Base-by-base conservation (phyloP, 2,888 invertebrate species). In the Amiota minor region DNA sequence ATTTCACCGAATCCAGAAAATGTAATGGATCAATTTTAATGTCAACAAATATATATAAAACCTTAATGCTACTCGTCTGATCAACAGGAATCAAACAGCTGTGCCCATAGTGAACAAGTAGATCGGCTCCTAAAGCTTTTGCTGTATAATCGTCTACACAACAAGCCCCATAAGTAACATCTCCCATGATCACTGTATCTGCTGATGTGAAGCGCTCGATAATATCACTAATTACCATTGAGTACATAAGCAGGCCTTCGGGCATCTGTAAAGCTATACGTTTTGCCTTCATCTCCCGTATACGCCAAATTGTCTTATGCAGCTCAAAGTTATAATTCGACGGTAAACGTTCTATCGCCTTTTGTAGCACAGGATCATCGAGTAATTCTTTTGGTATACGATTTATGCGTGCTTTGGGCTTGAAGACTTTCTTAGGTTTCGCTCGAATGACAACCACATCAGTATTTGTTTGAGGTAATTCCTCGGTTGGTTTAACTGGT, bases 81-180 rank as follows among this genome's bases (percentile, higher is more conserved):
- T 97, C 95, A 61, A 97, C 93, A 1, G 97, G 97, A 83, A 98
- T 94, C 70, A 97, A 93, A 90, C 99, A 99, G 79, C 98, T 98
- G 90, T 99, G 99, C 1, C 98, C 99, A 89, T 99, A 99, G 90
- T 99, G 99, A 47, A 99, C 94, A 78, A 98, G 91, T 23, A 99
- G 91, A 83, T 98, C 97, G 10, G 96, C 96, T 12, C 95, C 96
- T 49, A 99, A 91, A 0, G 97, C 96, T 82, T 93, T 92, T 0
- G 99, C 98, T 0, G 98, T 97, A 87, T 94, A 96, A 91, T 99
- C 99, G 88, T 99, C 99, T 12, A 99, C 94, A 89, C 99, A 99
- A 89, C 99, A 99, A 0, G 99, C 99, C 53, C 99, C 99, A 87
- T 99, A 99, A 0, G 99, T 99, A 16, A 99, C 98, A 90, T 99